Base-by-base conservation (phyloP, 2,888 invertebrate species). In the Leptinotarsa juncta region DNA sequence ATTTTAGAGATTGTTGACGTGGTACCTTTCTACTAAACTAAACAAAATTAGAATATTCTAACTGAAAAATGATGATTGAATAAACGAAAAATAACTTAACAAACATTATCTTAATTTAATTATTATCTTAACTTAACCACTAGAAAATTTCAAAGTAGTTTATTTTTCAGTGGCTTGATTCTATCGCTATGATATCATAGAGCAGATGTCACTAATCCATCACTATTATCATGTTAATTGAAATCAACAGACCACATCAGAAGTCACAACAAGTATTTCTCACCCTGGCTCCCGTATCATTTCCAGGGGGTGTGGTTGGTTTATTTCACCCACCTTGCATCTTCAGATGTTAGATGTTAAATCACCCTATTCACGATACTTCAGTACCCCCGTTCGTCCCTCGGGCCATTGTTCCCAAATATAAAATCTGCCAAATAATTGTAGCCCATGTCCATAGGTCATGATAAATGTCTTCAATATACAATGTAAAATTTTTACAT, bases 341-440 rank as follows among this genome's bases (percentile, higher is more conserved):
- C 80, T 82, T 79, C 79, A 83, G 82, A 84, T 82, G 83, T 84
- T 26, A 20, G 57, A 57, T 57, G 50, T 67, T 82, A 84, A 85
- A 85, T 84, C 83, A 80, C 78, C 81, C 79, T 81, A 80, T 82
- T 82, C 82, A 82, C 83, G 78, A 77, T 75, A 76, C 80, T 72
- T 72, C 78, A 73, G 74, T 77, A 76, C 76, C 76, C 79, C 80
- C 68, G 70, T 72, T 69, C 70, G 65, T 75, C 76, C 75, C 70
- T 76, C 18, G 55, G 62, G 70, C 70, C 78, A 83, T 84, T 84
- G 84, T 84, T 84, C 84, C 80, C 71, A 74, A 83, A 85, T 85
- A 85, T 84, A 85, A 86, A 86, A 84, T 86, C 86, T 83, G 84
- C 85, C 83, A 85, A 83, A 85, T 85, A 85, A 85, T 85, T 85